These are phyloP conservation scores for Priocnemis perturbator DNA, from an alignment of 2,888 invertebrate genomes.

Conservation along the genomic window DNA sequence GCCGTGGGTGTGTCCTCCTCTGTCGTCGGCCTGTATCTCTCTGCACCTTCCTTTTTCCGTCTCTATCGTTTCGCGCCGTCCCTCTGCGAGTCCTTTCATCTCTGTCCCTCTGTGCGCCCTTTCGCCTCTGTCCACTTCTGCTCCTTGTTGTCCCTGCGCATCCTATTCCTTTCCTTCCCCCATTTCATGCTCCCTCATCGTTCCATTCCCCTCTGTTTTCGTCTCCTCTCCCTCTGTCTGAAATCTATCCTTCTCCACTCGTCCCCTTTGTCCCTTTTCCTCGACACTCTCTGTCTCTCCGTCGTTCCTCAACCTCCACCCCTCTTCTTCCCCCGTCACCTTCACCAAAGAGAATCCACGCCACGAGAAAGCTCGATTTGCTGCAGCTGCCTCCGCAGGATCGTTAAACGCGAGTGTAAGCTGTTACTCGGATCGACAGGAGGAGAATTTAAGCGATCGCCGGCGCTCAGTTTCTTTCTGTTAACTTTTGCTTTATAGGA, in stretches of 20 bases:
- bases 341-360: constrained; percentile 34
- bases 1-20: no score
- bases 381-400: constrained; percentile 46
- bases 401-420: constrained; percentile 52
- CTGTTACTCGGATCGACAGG: constrained; percentile 44
- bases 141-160: background rate
- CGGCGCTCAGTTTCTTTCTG: no score
- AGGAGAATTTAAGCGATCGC: constrained; percentile 33
- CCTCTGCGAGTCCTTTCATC: no score
- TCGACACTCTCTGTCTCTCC: background rate
- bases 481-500: no score
- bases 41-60: no score
- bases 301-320: background rate
- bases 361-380: constrained; percentile 48
- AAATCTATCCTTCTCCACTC: background rate
- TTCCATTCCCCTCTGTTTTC: no score
- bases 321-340: constrained; percentile 21
- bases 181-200: no score
- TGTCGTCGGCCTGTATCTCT: no score
- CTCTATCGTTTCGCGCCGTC: no score
- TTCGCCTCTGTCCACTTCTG: constrained; percentile 1
- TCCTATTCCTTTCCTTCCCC: no score
- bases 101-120: no score
- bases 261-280: background rate
- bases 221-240: constrained; percentile 1